phyloP scores from a whole-genome alignment of 1,140 invertebrate genomes.

The Caerostris darwini region DNA sequence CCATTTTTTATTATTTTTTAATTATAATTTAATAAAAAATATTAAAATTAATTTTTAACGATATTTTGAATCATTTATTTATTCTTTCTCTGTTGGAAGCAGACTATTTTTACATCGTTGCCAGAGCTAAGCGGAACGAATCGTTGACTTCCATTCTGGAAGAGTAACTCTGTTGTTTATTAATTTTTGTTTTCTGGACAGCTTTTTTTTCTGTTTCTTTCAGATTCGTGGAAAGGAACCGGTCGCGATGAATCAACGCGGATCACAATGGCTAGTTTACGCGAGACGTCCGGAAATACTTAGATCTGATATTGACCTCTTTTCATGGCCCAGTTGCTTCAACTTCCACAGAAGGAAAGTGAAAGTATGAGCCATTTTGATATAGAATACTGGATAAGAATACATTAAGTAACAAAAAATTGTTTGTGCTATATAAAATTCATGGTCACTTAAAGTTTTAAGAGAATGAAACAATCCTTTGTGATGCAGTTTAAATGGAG shows the following conservation, averaged over 20 bases:
- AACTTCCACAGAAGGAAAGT: background rate
- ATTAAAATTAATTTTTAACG: no score
- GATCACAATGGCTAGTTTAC: background rate
- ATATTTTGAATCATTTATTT: no score
- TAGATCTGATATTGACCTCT: conserved; percentile 31
- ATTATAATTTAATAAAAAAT: no score
- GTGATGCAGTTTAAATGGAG: no score
- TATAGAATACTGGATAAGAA: conserved; percentile 19
- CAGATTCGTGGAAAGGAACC: background rate
- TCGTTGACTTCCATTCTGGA: no score
- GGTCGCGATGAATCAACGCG: conserved; percentile 16
- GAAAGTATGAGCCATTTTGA: conserved; percentile 9
- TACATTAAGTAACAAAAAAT: conserved; percentile 21
- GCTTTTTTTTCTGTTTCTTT: background rate
- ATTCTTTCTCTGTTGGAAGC: no score
- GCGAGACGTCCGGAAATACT: conserved; percentile 31
- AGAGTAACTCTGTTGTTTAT: no score
- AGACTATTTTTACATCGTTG: no score
- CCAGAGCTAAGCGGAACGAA: no score
- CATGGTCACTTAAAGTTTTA: background rate
- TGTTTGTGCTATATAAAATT: background rate
- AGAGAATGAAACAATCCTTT: no score
- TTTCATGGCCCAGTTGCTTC: conserved; percentile 30
- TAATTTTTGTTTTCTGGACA: no score
- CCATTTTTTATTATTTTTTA: no score